Conservation (phyloP, 2,888 invertebrate species). For the Dascillus cervinus region DNA sequence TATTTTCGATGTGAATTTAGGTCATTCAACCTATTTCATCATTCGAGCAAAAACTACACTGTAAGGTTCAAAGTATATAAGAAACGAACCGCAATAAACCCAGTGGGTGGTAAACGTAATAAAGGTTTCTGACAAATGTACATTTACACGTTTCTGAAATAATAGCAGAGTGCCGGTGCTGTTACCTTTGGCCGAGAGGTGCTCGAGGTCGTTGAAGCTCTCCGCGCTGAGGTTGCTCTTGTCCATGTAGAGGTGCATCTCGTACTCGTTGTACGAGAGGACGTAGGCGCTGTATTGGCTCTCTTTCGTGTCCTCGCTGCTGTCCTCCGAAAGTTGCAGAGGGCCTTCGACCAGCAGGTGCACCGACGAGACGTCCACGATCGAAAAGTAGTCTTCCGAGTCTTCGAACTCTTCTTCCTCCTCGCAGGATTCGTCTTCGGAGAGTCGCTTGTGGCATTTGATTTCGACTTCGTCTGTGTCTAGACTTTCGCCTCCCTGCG, state of each 20-base stretch:
- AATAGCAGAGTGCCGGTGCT: too few relatives aligned
- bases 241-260: slow-evolving; percentile 14
- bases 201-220: slow-evolving; percentile 1
- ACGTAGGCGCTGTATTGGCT: slow-evolving; percentile 13
- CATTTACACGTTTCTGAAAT: too few relatives aligned
- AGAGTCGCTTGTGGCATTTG: too few relatives aligned
- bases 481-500: background rate
- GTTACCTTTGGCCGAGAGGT: slow-evolving; percentile 6
- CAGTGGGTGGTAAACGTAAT: too few relatives aligned
- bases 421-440: too few relatives aligned
- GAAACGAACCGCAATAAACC: too few relatives aligned
- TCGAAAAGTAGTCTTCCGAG: slow-evolving; percentile 24
- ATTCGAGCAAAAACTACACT: too few relatives aligned
- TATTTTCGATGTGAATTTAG: too few relatives aligned
- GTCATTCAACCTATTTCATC: too few relatives aligned
- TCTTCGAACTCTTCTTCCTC: too few relatives aligned
- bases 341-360: slow-evolving; percentile 22
- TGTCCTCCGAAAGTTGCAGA: slow-evolving; percentile 8
- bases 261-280: slow-evolving; percentile 14
- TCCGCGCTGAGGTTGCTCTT: slow-evolving; percentile 5
- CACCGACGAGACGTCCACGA: slow-evolving; percentile 26
- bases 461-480: slow-evolving; percentile 2
- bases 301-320: slow-evolving; percentile 2
- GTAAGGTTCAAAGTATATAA: too few relatives aligned
- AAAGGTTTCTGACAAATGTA: too few relatives aligned